Evolutionary conservation across 2,113 vertebrate species (phyloP).

Genomic region (Chascanopsetta lugubris): DNA sequence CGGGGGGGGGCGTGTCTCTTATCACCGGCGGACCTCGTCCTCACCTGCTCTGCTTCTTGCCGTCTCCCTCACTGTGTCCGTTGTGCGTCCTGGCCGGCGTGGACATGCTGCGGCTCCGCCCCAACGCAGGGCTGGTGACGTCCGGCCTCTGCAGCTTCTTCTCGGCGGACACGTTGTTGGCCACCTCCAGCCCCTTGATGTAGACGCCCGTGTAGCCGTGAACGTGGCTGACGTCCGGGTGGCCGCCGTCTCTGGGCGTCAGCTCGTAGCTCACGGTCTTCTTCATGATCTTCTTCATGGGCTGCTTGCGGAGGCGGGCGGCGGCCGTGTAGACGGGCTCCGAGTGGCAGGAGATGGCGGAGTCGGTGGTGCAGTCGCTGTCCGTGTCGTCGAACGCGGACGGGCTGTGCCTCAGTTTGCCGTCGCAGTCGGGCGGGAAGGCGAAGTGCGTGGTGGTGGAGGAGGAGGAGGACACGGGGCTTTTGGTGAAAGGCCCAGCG

Average conservation of each 20-base stretch:
- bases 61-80: conserved; percentile 71
- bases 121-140: conserved; percentile 70
- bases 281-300: conserved; percentile 87
- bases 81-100: conserved; percentile 71
- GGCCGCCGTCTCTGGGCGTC: conserved; percentile 46
- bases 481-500: conserved; percentile 57
- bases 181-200: conserved; percentile 85
- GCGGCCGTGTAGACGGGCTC: conserved; percentile 75
- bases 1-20: no score
- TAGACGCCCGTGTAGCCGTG: conserved; percentile 82
- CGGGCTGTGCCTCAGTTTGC: conserved; percentile 57
- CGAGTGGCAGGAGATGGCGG: conserved; percentile 73
- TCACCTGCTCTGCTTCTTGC: conserved; percentile 80
- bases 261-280: conserved; percentile 82
- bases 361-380: conserved; percentile 81
- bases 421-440: conserved; percentile 57
- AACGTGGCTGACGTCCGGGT: conserved; percentile 68
- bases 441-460: conserved; percentile 60
- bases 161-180: conserved; percentile 76
- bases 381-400: conserved; percentile 79
- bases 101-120: conserved; percentile 81
- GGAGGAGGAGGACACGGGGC: conserved; percentile 53
- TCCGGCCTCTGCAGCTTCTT: conserved; percentile 78
- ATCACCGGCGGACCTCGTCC: no score
- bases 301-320: conserved; percentile 79